Evolutionary conservation across 2,113 vertebrate species (phyloP).

Genomic region (Crotophaga sulcirostris): DNA sequence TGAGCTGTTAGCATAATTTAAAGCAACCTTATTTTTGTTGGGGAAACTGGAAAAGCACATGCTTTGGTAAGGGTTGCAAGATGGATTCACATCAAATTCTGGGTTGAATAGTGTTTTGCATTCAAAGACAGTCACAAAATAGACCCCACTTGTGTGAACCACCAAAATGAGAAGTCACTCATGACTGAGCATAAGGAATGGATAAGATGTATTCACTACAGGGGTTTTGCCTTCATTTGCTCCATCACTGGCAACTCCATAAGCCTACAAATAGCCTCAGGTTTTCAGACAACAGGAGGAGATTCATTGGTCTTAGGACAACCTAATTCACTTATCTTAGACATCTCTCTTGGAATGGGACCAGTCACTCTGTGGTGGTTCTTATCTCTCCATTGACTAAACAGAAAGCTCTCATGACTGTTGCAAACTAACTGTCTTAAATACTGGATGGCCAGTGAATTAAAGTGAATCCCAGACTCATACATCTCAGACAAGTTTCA

Average conservation of each 20-base stretch:
- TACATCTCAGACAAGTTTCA: not conserved
- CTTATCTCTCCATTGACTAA: not conserved
- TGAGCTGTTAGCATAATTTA: not conserved
- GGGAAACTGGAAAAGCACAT: not conserved
- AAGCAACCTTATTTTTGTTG: not conserved
- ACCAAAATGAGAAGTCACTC: not conserved
- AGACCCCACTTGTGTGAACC: not conserved
- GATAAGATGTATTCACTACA: not conserved
- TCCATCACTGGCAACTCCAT: not conserved
- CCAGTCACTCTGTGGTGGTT: accelerated
- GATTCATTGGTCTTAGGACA: not conserved
- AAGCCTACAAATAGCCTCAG: not conserved
- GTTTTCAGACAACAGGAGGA: not conserved
- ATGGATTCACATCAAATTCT: not conserved
- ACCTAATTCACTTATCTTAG: not conserved
- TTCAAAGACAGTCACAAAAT: not conserved
- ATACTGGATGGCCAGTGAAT: not conserved
- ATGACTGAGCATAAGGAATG: not conserved
- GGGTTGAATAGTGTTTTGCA: not conserved
- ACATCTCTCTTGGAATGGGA: not conserved
- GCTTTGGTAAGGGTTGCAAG: not conserved
- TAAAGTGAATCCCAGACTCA: not conserved
- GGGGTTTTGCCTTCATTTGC: not conserved
- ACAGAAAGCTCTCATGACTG: not conserved
- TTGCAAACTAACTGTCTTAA: not conserved